Evolutionary conservation across 2,797 vertebrate genomes (phyloP), one percentile per base, ranked within the genome.

Genomic region (Cryptoblepharus egeriae): DNA sequence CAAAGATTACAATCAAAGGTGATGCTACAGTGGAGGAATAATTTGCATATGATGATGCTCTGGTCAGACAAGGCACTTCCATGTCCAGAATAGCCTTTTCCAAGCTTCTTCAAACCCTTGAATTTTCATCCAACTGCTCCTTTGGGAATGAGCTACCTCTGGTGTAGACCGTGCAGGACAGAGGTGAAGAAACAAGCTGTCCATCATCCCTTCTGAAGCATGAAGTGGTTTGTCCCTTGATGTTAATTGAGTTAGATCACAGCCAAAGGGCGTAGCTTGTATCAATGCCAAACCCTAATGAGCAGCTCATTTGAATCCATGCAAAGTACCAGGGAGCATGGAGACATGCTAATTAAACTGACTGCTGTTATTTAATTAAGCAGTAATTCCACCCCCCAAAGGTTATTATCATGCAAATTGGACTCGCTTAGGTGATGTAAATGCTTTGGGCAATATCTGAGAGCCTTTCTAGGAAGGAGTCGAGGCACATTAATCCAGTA

Each of bases 361-460:
- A 96, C 94, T 95, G 95, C 95, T 93, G 93, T 92, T 95, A 93
- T 87, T 95, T 96, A 96, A 96, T 96, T 96, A 96, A 96, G 95
- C 95, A 94, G 94, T 94, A 95, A 94, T 95, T 93, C 94, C 80
- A 87, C 82, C 87, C 82, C 87, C 92, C 49, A 85, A 90, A 94
- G 91, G 83, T 70, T 75, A 93, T 96, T 96, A 82, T 95, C 88
- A 96, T 96, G 95, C 91, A 96, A 96, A 96, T 95, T 57, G 65
- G 2, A 26, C 83, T 89, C 72, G 88, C 87, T 90, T 52, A 84
- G 92, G 91, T 93, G 92, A 93, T 89, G 92, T 92, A 93, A 94
- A 91, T 90, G 92, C 90, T 92, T 84, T 89, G 75, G 91, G 90
- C 90, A 79, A 91, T 92, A 91, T 92, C 91, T 89, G 92, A 92